Evolutionary conservation across 2,797 vertebrate species (phyloP), one percentile per base, ranked within the genome.

Genomic region (Phylloscopus collybita): DNA sequence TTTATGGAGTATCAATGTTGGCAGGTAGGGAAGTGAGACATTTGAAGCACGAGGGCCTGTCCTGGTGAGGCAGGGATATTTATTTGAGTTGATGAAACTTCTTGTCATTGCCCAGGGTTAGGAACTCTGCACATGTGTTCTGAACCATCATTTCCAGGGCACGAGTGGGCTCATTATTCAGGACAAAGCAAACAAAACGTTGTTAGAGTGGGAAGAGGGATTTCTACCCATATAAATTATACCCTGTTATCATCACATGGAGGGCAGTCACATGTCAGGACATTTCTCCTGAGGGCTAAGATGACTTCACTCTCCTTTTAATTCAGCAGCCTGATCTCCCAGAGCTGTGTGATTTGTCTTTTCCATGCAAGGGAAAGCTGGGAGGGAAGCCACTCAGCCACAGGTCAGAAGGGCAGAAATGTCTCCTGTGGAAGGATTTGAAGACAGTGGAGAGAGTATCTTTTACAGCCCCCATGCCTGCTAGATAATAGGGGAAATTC

Each of bases 221-320:
- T 95, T 92, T 90, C 76, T 96, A 86, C 66, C 61, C 67, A 54
- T 61, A 95, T 93, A 93, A 96, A 96, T 96, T 57, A 90, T 65
- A 50, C 38, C 57, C 62, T 4, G 6, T 95, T 94, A 90, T 66
- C 80, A 84, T 38, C 88, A 88, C 66, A 82, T 78, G 61, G 36
- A 69, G 53, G 57, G 13, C 53, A 71, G 72, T 73, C 72, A 70
- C 36, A 70, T 0, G 0, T 34, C 73, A 75, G 50, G n/a, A 69
- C 25, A 38, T 50, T 64, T 80, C 50, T 88, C 20, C 40, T 47
- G 27, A 34, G 19, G 16, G n/a, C 32, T 86, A 44, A 57, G 50
- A 70, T 70, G 47, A 67, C 50, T 61, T 83, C 42, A 38, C 42
- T 60, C 42, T 20, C 26, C 80, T 51, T 79, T 16, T 29, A 44